Evolutionary conservation across 2,113 vertebrate genomes (phyloP), one percentile per base, ranked within the genome.

Genomic region (Propithecus coquereli): DNA sequence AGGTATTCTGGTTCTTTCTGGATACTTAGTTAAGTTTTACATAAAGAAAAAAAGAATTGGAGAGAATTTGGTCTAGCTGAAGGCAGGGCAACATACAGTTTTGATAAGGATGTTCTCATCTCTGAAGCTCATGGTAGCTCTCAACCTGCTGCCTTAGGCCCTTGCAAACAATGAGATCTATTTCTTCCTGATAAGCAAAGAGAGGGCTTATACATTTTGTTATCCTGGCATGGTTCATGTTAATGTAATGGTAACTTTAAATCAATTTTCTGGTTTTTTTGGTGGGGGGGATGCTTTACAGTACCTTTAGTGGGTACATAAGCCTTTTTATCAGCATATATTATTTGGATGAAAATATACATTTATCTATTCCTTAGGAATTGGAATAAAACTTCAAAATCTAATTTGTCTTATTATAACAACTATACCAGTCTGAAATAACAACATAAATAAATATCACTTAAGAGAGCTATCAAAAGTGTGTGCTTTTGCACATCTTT

Each of bases 331-430:
- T 37, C 25, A 82, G 14, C 1, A 17, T 37, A 23, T 88, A 11
- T 63, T 73, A 61, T 76, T 89, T 85, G n/a, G 77, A 20, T 45
- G 68, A 89, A 74, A 74, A 11, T 3, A 2, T 45, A 3, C 43
- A 65, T 73, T 87, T 90, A 32, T 94, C 7, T 95, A 30, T 68
- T 93, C 16, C 92, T 87, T 86, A 82, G n/a, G 65, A 70, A 40
- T 47, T 89, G 5, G 47, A 76, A 77, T 82, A 27, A 84, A 87
- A 87, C 74, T 50, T 85, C 47, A 87, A 52, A 81, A 73, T 94
- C 20, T 86, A 59, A 45, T 85, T 96, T 87, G 32, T 80, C 54
- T 94, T 88, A 40, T 0, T 30, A 7, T 77, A 68, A 79, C 17
- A 96, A 85, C 16, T 30, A 20, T 59, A 74, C 61, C 59, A 54